These are phyloP conservation scores for Ornithoptera priamus DNA, from an alignment of 2,888 invertebrate species.

Conservation along the genomic window DNA sequence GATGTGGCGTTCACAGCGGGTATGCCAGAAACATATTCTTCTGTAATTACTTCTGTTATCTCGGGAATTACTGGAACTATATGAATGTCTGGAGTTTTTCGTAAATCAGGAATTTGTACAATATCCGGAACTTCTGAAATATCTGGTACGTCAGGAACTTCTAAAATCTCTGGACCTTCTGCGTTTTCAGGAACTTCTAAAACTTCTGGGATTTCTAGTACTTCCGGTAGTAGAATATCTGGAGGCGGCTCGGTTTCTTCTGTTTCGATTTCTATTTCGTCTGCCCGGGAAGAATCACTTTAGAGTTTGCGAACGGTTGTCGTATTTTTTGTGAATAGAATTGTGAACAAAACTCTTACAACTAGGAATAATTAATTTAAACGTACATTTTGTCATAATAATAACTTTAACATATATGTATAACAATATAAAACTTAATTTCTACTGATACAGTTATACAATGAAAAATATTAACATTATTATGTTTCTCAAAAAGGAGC, in stretches of 20 bases:
- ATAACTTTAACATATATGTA: neutral
- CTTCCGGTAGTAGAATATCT: conserved; percentile 32
- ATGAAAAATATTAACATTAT: neutral
- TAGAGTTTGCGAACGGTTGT: conserved; percentile 64
- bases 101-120: neutral
- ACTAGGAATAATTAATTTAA: neutral
- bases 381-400: neutral
- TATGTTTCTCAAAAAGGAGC: neutral
- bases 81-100: neutral
- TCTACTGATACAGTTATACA: neutral
- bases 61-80: conserved; percentile 6
- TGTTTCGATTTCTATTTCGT: conserved; percentile 57
- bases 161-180: conserved; percentile 6
- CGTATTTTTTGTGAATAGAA: conserved; percentile 57
- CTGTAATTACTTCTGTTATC: conserved; percentile 41
- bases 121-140: conserved; percentile 1
- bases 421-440: neutral
- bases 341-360: neutral
- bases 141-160: conserved; percentile 6
- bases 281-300: conserved; percentile 54
- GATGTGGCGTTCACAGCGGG: conserved; percentile 60
- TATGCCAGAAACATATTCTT: conserved; percentile 46
- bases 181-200: conserved; percentile 8
- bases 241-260: conserved; percentile 62
- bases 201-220: conserved; percentile 15